phyloP scores from a whole-genome alignment of 2,888 invertebrate genomes.

The Mystacides longicornis region DNA sequence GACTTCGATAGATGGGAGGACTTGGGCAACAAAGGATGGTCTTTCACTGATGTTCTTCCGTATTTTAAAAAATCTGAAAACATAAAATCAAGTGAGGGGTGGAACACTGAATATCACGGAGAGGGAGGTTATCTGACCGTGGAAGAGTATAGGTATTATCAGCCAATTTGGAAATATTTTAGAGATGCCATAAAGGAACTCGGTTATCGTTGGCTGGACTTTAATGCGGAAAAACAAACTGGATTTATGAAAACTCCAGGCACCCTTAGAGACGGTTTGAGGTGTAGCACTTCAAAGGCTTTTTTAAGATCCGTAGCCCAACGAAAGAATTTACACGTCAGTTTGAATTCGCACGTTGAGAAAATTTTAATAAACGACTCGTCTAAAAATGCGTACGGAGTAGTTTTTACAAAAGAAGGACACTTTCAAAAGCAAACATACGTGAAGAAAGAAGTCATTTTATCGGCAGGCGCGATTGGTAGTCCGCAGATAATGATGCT shows the following conservation, averaged over 20 bases:
- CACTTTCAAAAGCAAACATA: conserved; percentile 40
- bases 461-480: conserved; percentile 79
- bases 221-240: conserved; percentile 72
- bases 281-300: conserved; percentile 80
- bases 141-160: conserved; percentile 63
- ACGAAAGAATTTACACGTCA: conserved; percentile 67
- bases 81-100: conserved; percentile 56
- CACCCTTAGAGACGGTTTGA: conserved; percentile 66
- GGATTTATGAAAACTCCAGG: conserved; percentile 74
- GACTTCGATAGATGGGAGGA: conserved; percentile 84
- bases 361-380: conserved; percentile 56
- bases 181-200: conserved; percentile 61
- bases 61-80: conserved; percentile 79
- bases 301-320: conserved; percentile 61
- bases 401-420: conserved; percentile 55
- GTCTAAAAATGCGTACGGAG: conserved; percentile 57
- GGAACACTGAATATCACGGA: conserved; percentile 57
- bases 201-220: conserved; percentile 62
- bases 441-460: conserved; percentile 70
- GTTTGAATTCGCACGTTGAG: conserved; percentile 59
- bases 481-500: conserved; percentile 82
- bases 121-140: conserved; percentile 65
- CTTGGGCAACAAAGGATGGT: conserved; percentile 72
- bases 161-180: conserved; percentile 62
- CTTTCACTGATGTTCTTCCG: conserved; percentile 62